Conservation (phyloP, 2,888 invertebrate genomes). For the Nipponacmea schrenckii region DNA sequence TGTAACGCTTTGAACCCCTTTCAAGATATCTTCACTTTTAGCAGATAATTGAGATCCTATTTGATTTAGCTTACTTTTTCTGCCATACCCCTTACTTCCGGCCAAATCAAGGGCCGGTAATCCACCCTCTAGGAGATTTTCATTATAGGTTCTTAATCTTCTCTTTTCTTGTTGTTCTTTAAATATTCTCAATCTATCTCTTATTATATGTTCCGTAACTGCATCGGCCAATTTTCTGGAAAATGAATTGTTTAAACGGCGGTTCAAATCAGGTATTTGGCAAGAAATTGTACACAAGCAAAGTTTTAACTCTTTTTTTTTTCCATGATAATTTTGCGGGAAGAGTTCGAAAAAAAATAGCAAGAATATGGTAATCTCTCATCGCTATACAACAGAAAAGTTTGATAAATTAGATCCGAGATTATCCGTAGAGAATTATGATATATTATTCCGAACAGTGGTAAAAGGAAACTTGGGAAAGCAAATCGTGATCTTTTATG, state of each 20-base stretch:
- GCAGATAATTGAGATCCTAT: neutral
- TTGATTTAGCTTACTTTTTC: neutral
- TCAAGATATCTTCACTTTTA: neutral
- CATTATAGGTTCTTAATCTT: constrained; percentile 38
- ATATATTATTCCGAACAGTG: no score
- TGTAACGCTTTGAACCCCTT: neutral
- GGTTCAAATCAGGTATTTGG: no score
- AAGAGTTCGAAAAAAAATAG: no score
- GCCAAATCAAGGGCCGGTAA: constrained; percentile 16
- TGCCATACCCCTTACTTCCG: neutral
- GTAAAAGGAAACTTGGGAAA: no score
- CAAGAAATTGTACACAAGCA: no score
- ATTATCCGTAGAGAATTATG: no score
- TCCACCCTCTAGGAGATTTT: constrained; percentile 32
- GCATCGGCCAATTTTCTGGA: constrained; percentile 35
- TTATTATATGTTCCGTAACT: constrained; percentile 30
- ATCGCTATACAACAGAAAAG: no score
- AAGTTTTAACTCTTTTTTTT: no score
- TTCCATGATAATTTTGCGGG: no score
- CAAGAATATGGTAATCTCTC: no score
- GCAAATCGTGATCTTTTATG: no score
- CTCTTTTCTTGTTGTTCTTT: constrained; percentile 36
- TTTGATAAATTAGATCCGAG: no score
- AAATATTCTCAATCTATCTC: constrained; percentile 38
- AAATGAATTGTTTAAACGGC: neutral